A percentile compares a stretch with the other conserved stretches of the same genome.
Evolutionary conservation across 2,113 vertebrate species (phyloP).

Genomic region (Heterotilapia buettikoferi): DNA sequence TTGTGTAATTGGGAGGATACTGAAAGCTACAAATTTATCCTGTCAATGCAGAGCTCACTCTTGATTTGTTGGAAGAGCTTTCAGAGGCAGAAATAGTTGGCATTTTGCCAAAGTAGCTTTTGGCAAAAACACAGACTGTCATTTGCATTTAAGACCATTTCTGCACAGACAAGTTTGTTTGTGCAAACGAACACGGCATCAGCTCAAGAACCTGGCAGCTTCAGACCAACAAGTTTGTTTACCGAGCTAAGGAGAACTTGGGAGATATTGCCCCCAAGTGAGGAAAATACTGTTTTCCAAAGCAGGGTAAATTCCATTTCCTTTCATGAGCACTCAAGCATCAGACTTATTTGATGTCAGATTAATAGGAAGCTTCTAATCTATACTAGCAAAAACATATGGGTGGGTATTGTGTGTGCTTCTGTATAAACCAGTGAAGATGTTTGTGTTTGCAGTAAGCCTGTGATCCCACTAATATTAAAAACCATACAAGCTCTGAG

Average conservation of each 20-base stretch:
- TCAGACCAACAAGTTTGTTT: background rate
- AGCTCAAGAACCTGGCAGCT: background rate
- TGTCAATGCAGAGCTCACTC: background rate
- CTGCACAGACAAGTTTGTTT: constrained; percentile 29
- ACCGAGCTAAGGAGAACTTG: background rate
- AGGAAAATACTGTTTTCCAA: background rate
- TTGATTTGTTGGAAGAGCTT: background rate
- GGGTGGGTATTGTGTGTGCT: background rate
- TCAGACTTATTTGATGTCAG: background rate
- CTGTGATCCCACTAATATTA: background rate
- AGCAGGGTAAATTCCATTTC: background rate
- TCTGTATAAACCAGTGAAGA: background rate
- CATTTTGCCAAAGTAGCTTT: constrained; percentile 8
- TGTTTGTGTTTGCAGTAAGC: background rate
- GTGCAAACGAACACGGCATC: background rate
- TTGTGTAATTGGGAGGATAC: background rate
- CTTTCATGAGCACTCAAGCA: background rate
- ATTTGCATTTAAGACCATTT: constrained; percentile 37
- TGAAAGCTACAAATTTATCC: background rate
- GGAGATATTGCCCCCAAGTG: background rate
- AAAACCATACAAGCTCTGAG: background rate
- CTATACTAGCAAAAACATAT: background rate
- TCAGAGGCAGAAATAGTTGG: background rate
- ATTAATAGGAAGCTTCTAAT: background rate
- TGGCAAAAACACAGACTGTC: background rate